Conservation (phyloP, 2,888 invertebrate species). For the Eristalis intricaria region DNA sequence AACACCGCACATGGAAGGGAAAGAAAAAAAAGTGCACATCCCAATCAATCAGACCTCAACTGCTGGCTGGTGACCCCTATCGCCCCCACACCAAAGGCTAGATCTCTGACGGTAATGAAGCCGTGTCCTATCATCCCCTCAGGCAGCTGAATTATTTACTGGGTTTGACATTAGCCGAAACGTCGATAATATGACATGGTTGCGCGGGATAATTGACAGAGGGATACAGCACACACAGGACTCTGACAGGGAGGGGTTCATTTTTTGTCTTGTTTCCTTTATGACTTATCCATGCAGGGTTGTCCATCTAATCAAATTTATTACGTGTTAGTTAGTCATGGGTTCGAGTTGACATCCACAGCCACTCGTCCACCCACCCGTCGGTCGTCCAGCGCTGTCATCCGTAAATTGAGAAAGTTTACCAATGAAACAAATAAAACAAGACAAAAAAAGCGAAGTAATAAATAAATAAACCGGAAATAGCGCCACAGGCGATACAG, state of each 20-base stretch:
- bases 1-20: slow-evolving; percentile 2
- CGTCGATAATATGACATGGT: slow-evolving; percentile 71
- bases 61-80: slow-evolving; percentile 63
- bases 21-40: slow-evolving; percentile 14
- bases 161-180: slow-evolving; percentile 64
- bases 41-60: slow-evolving; percentile 67
- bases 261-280: slow-evolving; percentile 43
- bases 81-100: slow-evolving; percentile 29
- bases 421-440: slow-evolving; percentile 11
- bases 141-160: slow-evolving; percentile 69
- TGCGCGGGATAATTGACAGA: slow-evolving; percentile 69
- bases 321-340: slow-evolving; percentile 72
- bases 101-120: slow-evolving; percentile 51
- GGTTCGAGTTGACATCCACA: neutral
- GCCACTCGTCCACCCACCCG: neutral
- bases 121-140: slow-evolving; percentile 66
- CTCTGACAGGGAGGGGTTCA: neutral
- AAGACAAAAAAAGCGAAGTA: slow-evolving; percentile 45
- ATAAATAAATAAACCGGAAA: slow-evolving; percentile 72
- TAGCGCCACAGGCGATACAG: slow-evolving; percentile 52
- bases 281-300: slow-evolving; percentile 40
- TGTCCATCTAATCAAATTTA: slow-evolving; percentile 71
- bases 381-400: neutral
- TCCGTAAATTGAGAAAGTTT: slow-evolving; percentile 59
- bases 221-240: slow-evolving; percentile 39